These are phyloP conservation scores for Penaeus chinensis DNA, from an alignment of 1,140 invertebrate genomes.

Conservation along the genomic window DNA sequence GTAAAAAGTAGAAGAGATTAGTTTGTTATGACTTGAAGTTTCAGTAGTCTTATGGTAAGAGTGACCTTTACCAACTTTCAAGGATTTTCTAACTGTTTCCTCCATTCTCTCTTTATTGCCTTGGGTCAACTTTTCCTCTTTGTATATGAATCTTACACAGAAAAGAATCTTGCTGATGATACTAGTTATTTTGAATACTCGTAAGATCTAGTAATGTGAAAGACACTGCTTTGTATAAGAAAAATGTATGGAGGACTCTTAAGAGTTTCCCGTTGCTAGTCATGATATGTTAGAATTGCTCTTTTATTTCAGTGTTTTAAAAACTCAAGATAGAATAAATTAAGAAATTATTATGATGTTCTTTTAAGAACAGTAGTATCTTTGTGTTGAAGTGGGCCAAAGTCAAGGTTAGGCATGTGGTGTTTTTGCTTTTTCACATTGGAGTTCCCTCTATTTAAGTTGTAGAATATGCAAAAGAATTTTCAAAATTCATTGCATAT, in stretches of 20 bases:
- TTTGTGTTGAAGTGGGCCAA: no score
- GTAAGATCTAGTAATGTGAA: constrained; percentile 56
- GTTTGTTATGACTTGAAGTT: not conserved
- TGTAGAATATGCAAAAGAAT: no score
- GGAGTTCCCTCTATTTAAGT: no score
- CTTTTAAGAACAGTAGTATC: no score
- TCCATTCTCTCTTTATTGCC: constrained; percentile 13
- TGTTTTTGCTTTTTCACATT: no score
- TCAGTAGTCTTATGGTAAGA: no score
- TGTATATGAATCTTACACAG: constrained; percentile 21
- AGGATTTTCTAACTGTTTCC: not conserved
- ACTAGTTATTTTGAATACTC: constrained; percentile 61
- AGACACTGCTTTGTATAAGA: constrained; percentile 26
- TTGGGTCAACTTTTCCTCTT: constrained; percentile 15
- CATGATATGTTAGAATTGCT: constrained; percentile 44
- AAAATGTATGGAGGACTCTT: constrained; percentile 27
- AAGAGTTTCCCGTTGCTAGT: constrained; percentile 50
- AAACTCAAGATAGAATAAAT: not conserved
- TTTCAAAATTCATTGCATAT: no score
- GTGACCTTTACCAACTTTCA: no score
- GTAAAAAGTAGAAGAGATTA: not conserved
- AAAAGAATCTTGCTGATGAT: constrained; percentile 28
- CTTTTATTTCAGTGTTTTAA: constrained; percentile 19
- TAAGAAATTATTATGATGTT: no score
- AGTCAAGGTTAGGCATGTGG: no score